Evolutionary conservation across 2,797 vertebrate genomes (phyloP), one percentile per base, ranked within the genome.

Genomic region (Pseudomugil tenellus): DNA sequence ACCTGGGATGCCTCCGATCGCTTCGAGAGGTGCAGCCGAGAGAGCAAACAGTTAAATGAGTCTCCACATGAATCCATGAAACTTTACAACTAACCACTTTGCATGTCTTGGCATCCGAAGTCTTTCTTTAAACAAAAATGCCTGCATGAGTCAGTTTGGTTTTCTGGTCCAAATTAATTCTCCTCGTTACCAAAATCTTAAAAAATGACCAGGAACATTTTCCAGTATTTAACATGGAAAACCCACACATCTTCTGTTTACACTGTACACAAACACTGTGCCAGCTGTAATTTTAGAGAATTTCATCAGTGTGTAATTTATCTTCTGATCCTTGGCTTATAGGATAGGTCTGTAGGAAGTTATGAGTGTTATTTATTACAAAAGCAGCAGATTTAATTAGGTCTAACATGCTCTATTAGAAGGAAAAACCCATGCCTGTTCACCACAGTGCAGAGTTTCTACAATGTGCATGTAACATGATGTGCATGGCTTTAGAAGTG

Each of bases 1-100:
- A 78, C 78, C 51, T 62, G 67, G 72, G 74, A 76, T 63, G 17
- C 69, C 37, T 60, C 66, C 61, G 52, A 49, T 82, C 54, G 53
- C 23, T 49, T 2, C 39, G 19, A 32, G 28, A 60, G 73, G 39
- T 52, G 39, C 63, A 31, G 68, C 35, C 6, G 2, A 29, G 49
- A 58, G 49, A 66, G 31, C 62, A 58, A 60, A 12, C 25, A 61
- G 35, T 52, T 49, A 71, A 76, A 73, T 34, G 43, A 57, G 11
- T 63, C 39, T 72, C 70, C 39, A 26, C 68, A 39, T 72, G 41
- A 28, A 17, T 51, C 14, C 7, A 12, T 4, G 28, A 25, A 59
- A 48, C 8, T 39, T 32, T 37, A 0, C 63, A 59, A 58, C 8
- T 14, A 12, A 49, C 25, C 4, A 0, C 34, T 62, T 8, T 41